Evolutionary conservation across 2,888 invertebrate genomes (phyloP).

Genomic region (Eupithecia centaureata): DNA sequence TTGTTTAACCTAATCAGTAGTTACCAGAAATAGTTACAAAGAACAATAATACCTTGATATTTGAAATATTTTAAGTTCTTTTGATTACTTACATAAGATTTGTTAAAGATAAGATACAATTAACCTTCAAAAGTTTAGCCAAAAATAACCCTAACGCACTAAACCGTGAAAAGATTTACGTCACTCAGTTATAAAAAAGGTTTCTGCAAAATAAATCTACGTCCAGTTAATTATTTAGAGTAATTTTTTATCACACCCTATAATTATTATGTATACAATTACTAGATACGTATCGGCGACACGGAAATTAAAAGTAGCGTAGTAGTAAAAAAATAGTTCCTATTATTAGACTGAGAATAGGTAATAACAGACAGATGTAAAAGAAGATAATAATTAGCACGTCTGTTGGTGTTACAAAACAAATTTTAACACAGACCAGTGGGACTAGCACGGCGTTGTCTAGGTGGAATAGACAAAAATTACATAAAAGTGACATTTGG

Average conservation of each 20-base stretch:
- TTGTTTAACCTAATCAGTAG: neutral
- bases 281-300: neutral
- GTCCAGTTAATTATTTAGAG: neutral
- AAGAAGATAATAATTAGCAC: neutral
- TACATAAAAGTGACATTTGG: no score
- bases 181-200: neutral
- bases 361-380: neutral
- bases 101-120: neutral
- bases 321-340: neutral
- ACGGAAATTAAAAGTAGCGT: neutral
- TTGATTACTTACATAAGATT: neutral
- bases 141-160: constrained; percentile 8
- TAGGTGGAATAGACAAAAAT: no score
- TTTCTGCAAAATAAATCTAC: neutral
- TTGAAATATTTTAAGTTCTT: neutral
- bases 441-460: no score
- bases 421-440: neutral
- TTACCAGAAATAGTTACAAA: neutral
- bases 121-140: neutral
- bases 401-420: neutral
- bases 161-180: neutral
- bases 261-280: neutral
- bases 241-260: neutral
- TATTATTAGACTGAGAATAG: neutral
- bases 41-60: no score